phyloP scores from a whole-genome alignment of 2,888 invertebrate species.

The Brachylomia viminalis region DNA sequence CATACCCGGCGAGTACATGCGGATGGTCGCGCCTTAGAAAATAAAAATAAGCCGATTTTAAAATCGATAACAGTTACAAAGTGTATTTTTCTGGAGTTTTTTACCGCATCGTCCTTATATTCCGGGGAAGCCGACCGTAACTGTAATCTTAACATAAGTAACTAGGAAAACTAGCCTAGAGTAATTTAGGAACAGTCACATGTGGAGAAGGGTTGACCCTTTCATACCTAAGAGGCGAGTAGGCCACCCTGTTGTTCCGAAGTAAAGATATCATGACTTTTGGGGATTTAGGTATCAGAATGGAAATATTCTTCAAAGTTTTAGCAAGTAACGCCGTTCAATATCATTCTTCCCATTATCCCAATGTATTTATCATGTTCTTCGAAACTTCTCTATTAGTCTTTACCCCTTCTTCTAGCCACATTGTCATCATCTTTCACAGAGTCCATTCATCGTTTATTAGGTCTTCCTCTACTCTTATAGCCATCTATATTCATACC shows the following conservation, averaged over 20 bases:
- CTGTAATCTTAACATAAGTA: not conserved
- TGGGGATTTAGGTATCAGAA: not conserved
- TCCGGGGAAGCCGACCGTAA: not conserved
- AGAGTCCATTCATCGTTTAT: no score
- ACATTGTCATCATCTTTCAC: no score
- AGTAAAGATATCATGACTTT: not conserved
- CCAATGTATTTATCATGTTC: not conserved
- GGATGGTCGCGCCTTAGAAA: conserved; percentile 97
- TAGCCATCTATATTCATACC: no score
- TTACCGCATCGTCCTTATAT: not conserved
- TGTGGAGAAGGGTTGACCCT: not conserved
- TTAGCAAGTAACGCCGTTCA: not conserved
- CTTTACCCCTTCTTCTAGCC: no score
- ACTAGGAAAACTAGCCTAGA: not conserved
- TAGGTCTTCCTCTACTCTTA: no score
- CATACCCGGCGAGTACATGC: conserved; percentile 97
- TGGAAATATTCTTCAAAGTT: not conserved
- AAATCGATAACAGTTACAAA: not conserved
- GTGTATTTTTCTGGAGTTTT: not conserved
- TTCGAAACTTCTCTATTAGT: not conserved
- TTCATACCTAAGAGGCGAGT: not conserved
- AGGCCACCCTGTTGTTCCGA: not conserved
- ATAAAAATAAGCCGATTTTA: not conserved
- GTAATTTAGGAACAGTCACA: not conserved
- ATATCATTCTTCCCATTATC: not conserved